Conservation (phyloP, 2,113 vertebrate species). For the Equus przewalskii region DNA sequence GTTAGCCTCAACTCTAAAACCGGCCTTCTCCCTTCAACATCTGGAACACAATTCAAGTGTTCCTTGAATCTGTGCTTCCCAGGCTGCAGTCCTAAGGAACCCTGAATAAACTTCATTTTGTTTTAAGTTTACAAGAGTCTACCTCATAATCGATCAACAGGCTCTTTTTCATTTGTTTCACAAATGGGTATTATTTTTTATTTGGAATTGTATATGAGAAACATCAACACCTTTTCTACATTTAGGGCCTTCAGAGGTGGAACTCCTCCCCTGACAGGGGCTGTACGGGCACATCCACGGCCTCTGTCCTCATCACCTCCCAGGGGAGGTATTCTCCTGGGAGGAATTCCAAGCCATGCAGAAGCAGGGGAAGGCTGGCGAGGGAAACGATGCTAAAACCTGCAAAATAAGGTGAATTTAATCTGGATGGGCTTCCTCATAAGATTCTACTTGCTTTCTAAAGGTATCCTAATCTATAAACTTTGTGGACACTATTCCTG, state of each 20-base stretch:
- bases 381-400: neutral
- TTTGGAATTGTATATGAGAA: neutral
- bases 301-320: neutral
- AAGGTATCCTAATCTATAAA: neutral
- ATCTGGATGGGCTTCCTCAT: neutral
- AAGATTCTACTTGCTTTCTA: constrained; percentile 13
- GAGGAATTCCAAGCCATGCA: neutral
- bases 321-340: neutral
- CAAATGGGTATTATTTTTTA: neutral
- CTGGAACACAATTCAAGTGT: too few species aligned
- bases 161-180: neutral
- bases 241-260: neutral
- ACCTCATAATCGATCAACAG: too few species aligned
- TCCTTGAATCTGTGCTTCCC: too few species aligned
- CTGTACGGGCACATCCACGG: neutral
- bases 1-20: too few species aligned
- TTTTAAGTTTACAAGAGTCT: too few species aligned
- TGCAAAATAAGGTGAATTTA: neutral
- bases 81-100: too few species aligned
- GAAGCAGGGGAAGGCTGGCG: neutral
- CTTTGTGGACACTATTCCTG: neutral
- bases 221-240: neutral
- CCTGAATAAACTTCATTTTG: too few species aligned
- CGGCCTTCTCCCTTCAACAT: too few species aligned
- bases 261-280: neutral